Evolutionary conservation across 2,113 vertebrate genomes (phyloP).

Genomic region (Pterophyllum scalare): DNA sequence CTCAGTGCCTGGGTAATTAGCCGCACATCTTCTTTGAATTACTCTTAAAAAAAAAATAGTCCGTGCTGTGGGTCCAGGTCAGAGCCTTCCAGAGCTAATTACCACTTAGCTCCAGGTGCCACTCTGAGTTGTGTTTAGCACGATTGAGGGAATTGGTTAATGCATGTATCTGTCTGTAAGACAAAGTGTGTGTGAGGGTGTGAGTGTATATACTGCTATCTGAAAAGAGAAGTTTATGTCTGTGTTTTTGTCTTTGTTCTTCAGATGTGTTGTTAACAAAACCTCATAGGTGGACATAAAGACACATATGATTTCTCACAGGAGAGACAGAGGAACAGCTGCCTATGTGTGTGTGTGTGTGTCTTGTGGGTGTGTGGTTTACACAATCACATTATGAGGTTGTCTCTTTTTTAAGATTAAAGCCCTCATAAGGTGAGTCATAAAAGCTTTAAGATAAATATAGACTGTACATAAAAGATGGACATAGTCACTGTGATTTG

Average conservation of each 20-base stretch:
- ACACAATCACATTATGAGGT: not conserved
- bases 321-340: not conserved
- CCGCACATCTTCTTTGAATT: conserved; percentile 76
- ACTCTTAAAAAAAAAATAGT: conserved; percentile 69
- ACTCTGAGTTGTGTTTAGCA: conserved; percentile 75
- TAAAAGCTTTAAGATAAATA: not conserved
- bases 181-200: not conserved
- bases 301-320: not conserved
- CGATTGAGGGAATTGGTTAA: conserved; percentile 25
- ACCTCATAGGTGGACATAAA: not conserved
- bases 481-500: not conserved
- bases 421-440: not conserved
- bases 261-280: not conserved
- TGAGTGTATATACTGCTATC: not conserved
- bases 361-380: not conserved
- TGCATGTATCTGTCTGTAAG: conserved; percentile 10
- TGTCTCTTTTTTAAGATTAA: not conserved
- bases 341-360: not conserved
- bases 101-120: conserved; percentile 76
- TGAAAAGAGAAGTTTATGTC: accelerated
- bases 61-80: conserved; percentile 41
- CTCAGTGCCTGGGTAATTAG: conserved; percentile 73
- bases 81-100: conserved; percentile 74
- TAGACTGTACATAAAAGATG: not conserved
- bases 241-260: not conserved